Percentiles rank a stretch among this genome's conserved stretches.
Conservation (phyloP, 2,888 invertebrate genomes). For the Heliconius ethilla region DNA sequence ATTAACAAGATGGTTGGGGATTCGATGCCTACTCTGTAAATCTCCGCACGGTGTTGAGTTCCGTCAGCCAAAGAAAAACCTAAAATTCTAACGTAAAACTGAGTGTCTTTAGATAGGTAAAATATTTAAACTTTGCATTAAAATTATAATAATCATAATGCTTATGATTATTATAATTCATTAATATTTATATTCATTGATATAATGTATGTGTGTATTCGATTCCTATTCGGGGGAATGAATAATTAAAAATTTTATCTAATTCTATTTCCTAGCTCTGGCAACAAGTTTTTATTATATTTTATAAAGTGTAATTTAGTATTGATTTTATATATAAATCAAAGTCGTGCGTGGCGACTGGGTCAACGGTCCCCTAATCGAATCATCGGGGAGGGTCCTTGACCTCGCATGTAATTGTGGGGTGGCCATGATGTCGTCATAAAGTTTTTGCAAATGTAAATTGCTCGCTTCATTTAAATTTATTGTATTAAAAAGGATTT, state of each 20-base stretch:
- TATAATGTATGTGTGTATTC: no score
- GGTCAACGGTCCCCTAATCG: conserved; percentile 74
- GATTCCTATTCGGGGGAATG: no score
- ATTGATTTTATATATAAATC: conserved; percentile 31
- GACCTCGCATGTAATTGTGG: conserved; percentile 41
- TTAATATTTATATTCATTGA: no score
- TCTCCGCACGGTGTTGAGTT: no score
- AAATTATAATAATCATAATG: no score
- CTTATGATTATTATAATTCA: no score
- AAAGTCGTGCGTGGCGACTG: conserved; percentile 40
- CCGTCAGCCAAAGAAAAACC: no score
- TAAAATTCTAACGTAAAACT: no score
- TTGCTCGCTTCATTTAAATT: not conserved
- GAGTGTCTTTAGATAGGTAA: no score
- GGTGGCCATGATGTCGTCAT: conserved; percentile 18
- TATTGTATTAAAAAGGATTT: no score
- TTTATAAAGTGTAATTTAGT: conserved; percentile 17
- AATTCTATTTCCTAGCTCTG: not conserved
- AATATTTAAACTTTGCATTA: no score
- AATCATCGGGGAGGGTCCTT: conserved; percentile 56
- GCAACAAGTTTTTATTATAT: not conserved
- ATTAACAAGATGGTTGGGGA: not conserved
- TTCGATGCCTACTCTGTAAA: not conserved
- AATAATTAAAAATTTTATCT: no score
- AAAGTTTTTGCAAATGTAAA: not conserved